A percentile compares a stretch with the other conserved stretches of the same genome.
Evolutionary conservation across 2,113 vertebrate genomes (phyloP).

Genomic region (Zosterops japonicus): DNA sequence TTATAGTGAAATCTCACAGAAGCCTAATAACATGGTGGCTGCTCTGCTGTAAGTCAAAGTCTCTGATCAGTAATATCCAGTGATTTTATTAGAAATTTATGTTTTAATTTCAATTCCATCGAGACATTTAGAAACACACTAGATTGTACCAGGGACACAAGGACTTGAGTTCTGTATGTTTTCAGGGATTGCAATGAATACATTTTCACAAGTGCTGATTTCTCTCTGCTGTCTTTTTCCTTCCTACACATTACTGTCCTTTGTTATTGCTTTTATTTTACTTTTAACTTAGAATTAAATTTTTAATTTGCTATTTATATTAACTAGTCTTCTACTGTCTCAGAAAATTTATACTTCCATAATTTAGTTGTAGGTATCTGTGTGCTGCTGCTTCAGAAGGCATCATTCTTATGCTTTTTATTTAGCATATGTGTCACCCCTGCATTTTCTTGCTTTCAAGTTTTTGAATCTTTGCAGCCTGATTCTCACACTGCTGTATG

Average conservation of each 20-base stretch:
- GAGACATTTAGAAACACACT: not conserved
- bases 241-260: not conserved
- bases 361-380: not conserved
- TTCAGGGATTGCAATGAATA: not conserved
- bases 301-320: not conserved
- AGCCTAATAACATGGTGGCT: not conserved
- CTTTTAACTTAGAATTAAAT: not conserved
- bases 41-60: not conserved
- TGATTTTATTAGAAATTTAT: not conserved
- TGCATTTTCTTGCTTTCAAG: no score
- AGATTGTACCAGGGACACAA: not conserved
- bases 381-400: not conserved
- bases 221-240: not conserved
- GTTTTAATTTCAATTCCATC: not conserved
- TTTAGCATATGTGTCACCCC: not conserved
- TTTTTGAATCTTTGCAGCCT: no score
- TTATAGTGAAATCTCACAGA: not conserved
- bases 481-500: no score
- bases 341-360: not conserved
- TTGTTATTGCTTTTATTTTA: not conserved
- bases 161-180: not conserved
- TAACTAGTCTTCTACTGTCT: not conserved
- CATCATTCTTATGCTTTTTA: not conserved
- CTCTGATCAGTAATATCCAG: not conserved
- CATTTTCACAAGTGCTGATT: not conserved